Evolutionary conservation across 92 coral and sea anemone genomes (phyloP), one percentile per base, ranked within the genome.

Genomic region (Porites rus): DNA sequence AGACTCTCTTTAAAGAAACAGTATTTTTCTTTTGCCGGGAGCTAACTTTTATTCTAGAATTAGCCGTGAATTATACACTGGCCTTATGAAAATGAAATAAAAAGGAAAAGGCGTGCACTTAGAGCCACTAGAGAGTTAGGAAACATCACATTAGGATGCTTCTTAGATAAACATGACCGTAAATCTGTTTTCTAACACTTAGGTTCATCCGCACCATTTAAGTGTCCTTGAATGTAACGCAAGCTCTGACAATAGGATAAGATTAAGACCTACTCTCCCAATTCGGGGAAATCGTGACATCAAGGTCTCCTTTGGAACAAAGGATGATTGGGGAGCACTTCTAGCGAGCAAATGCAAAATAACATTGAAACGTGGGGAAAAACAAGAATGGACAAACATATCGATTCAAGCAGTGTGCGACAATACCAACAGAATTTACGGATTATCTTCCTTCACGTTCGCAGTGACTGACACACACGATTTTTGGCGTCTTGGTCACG

Each of bases 321-420:
- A 1, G 28, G 21, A 8, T 10, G 4, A 46, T 21, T 5, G 1
- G 11, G 11, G 8, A 2, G 79, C 14, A 56, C 31, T 62, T 62
- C 43, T 31, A 2, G 21, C 53, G 18, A 62, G 18, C 58, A 6
- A 7, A 6, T 77, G 81, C 20, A 11, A 31, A 16, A 16, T 77
- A 31, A 12, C 53, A n/a, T 31, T 77, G 5, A 77, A 31, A 61
- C 50, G 9, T 3, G 81, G 70, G 9, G 81, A 77, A 10, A 71
- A 60, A 6, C 38, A 59, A 59, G 10, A 60, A 7, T 56, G 65
- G 79, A 25, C 13, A 21, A 62, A 75, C 21, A 58, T 75, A 53
- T 75, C 79, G 6, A n/a, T 75, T 24, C 79, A 75, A 56, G 79
- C 79, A 24, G 79, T 75, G 10, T 75, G 79, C 25, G 79, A 75